A percentile compares a stretch with the other conserved stretches of the same genome.
Evolutionary conservation across 2,797 vertebrate genomes (phyloP).

Genomic region (Diplodus sargus): DNA sequence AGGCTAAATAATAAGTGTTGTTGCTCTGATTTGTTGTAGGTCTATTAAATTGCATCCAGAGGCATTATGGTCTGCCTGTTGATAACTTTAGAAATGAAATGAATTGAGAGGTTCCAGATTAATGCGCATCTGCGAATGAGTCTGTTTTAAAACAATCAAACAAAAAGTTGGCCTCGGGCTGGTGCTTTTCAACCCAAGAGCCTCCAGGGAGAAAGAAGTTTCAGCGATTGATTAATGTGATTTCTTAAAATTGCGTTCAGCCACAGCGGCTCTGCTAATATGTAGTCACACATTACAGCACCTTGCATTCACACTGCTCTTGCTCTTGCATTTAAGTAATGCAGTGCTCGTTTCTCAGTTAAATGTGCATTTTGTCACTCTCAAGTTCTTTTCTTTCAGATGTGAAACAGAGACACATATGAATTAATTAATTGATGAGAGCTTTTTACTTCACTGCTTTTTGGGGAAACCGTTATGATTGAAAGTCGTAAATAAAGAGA

Average conservation of each 20-base stretch:
- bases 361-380: neutral
- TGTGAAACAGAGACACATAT: neutral
- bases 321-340: neutral
- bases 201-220: neutral
- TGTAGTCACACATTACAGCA: neutral
- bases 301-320: neutral
- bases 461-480: too few species aligned
- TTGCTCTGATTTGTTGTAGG: too few species aligned
- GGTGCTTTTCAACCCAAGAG: neutral
- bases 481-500: neutral
- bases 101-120: too few species aligned
- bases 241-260: slow-evolving; percentile 17
- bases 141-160: neutral
- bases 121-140: too few species aligned
- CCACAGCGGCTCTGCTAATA: neutral
- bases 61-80: too few species aligned
- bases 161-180: neutral
- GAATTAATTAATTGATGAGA: neutral
- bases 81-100: too few species aligned
- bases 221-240: neutral
- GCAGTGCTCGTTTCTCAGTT: neutral
- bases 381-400: neutral
- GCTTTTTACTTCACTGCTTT: neutral
- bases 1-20: too few species aligned
- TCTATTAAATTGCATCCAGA: too few species aligned